Conservation (phyloP, 2,113 vertebrate genomes). For the Malaclemys terrapin region DNA sequence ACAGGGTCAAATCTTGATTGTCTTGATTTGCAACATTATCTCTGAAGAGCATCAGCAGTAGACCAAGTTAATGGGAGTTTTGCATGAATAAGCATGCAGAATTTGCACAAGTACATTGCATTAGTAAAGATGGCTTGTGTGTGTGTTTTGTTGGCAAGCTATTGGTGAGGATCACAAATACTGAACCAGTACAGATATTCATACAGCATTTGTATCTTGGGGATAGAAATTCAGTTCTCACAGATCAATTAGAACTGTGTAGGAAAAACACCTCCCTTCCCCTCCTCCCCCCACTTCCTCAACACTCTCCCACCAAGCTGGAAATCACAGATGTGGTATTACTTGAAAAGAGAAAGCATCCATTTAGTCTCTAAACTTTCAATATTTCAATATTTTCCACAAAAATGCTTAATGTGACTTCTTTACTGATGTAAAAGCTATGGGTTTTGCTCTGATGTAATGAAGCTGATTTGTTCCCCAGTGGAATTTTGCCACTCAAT, state of each 20-base stretch:
- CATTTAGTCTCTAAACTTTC: neutral
- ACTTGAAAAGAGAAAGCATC: neutral
- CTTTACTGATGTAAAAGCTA: neutral
- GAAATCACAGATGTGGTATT: neutral
- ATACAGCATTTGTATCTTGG: neutral
- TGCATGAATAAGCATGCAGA: neutral
- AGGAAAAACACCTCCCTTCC: neutral
- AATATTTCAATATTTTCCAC: neutral
- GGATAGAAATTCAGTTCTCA: neutral
- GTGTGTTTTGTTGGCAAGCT: neutral
- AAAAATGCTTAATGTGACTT: neutral
- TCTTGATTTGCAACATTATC: neutral
- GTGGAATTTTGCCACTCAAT: neutral
- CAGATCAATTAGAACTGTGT: neutral
- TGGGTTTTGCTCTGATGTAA: neutral
- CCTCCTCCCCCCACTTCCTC: neutral
- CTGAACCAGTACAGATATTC: neutral
- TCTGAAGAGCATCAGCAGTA: neutral
- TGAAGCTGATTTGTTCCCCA: neutral
- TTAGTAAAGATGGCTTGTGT: neutral
- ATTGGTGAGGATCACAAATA: neutral
- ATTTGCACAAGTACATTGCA: neutral
- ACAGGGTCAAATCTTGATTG: neutral
- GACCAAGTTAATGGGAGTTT: neutral
- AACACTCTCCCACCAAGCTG: neutral